Conservation (phyloP, 2,113 vertebrate genomes). For the Istiophorus platypterus region DNA sequence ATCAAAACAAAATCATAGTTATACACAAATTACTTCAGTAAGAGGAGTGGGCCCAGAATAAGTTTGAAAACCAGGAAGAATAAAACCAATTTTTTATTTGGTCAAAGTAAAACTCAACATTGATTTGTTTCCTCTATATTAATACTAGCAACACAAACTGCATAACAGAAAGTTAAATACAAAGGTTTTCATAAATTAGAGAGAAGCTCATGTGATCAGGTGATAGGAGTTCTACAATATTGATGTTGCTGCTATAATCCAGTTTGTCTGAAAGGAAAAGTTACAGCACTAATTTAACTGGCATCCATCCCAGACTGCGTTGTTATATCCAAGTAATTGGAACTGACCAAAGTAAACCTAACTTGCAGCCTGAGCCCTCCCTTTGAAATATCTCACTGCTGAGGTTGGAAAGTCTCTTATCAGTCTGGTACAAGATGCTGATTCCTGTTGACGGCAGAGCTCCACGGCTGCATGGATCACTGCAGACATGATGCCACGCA, state of each 20-base stretch:
- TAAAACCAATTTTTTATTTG: constrained; percentile 60
- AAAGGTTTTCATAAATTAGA: constrained; percentile 69
- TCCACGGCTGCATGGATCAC: not conserved
- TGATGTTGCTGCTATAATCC: not conserved
- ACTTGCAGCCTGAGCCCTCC: not conserved
- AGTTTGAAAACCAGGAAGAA: constrained; percentile 41
- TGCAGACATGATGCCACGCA: not conserved
- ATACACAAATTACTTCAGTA: not conserved
- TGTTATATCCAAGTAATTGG: not conserved
- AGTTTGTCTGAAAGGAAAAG: constrained; percentile 20
- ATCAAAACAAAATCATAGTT: not conserved
- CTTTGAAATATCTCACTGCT: constrained; percentile 9
- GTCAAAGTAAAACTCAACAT: constrained; percentile 43
- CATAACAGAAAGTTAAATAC: constrained; percentile 53
- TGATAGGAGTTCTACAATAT: constrained; percentile 26
- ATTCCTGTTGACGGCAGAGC: too few species aligned
- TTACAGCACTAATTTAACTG: not conserved
- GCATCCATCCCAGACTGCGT: not conserved
- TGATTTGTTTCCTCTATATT: constrained; percentile 49
- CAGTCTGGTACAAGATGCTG: not conserved
- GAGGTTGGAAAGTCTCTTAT: not conserved
- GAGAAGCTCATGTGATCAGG: constrained; percentile 34
- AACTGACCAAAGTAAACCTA: not conserved
- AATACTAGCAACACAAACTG: constrained; percentile 50
- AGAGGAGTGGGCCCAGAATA: constrained; percentile 2